Evolutionary conservation across 2,888 invertebrate genomes (phyloP), one percentile per base, ranked within the genome.

Genomic region (Timema cristinae): DNA sequence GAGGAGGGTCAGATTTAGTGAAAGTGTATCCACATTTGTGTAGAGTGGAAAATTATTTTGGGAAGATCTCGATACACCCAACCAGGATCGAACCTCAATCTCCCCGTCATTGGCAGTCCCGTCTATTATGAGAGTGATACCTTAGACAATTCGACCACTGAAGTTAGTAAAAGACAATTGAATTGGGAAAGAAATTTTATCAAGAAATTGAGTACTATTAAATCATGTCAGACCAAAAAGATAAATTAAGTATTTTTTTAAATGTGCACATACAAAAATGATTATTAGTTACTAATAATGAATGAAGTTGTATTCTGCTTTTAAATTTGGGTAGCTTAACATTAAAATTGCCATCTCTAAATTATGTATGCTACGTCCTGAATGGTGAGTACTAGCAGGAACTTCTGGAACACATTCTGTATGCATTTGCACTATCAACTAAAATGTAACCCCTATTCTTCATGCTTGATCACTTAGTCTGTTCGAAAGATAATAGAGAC

Each of bases 401-500:
- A 13, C 59, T 59, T 59, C 7, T 13, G 59, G 59, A 32, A 59
- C 59, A 59, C n/a, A 59, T 59, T 11, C 59, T 8, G 5, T 59
- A 32, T 59, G n/a, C 6, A n/a, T 59, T 7, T 59, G 59, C 56
- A 56, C 13, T n/a, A n/a, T 59, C 15, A 15, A 13, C 32, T 8
- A 59, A 59, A 59, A 59, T n/a, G 59, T 59, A 59, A 59, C 9
- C 5, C 59, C 32, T 59, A 15, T 59, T 2, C 6, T 4, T n/a
- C 59, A 59, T 59, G 59, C 59, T 59, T 32, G 32, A 32, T 59
- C 32, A 59, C 59, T 8, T 59, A n/a, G 59, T 59, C n/a, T 59
- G 59, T 59, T n/a, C 59, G 10, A 59, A 59, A 59, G 59, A 59
- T 59, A 59, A 59, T 9, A 59, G 9, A 59, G 59, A n/a, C 59